Evolutionary conservation across 2,888 invertebrate genomes (phyloP).

Genomic region (Pachycephus smyrnensis): DNA sequence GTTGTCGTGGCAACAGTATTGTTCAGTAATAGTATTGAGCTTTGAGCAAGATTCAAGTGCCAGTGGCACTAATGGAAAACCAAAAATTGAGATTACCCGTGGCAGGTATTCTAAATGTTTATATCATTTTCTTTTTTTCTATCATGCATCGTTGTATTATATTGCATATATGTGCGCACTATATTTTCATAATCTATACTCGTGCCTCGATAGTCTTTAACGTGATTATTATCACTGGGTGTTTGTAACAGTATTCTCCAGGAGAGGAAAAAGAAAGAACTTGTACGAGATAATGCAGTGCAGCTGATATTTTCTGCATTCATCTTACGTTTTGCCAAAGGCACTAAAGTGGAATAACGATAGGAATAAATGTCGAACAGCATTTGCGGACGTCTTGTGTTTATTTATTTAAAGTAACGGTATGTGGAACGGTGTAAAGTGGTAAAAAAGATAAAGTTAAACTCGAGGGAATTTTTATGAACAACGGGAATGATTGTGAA

Average conservation of each 20-base stretch:
- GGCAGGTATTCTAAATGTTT: not conserved
- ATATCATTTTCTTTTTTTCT: constrained; percentile 18
- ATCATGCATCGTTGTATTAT: constrained; percentile 14
- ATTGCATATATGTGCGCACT: not conserved
- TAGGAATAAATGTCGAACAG: not conserved
- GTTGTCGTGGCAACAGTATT: not conserved
- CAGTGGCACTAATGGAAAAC: not conserved
- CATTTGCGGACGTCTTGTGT: not conserved
- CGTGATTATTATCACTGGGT: not conserved
- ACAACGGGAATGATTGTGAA: not conserved
- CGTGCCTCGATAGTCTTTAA: not conserved
- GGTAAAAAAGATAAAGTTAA: not conserved
- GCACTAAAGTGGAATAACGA: not conserved
- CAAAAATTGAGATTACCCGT: not conserved
- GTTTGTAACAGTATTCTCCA: not conserved
- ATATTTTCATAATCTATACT: not conserved
- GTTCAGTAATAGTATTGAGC: not conserved
- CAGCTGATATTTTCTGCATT: not conserved
- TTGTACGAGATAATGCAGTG: not conserved
- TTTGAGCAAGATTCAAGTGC: not conserved
- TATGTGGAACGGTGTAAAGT: not conserved
- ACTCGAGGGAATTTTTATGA: not conserved
- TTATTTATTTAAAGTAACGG: not conserved
- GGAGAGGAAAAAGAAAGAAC: not conserved
- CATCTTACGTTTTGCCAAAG: not conserved